phyloP scores from a whole-genome alignment of 1,140 invertebrate species.

The Diachasma alloeum region DNA sequence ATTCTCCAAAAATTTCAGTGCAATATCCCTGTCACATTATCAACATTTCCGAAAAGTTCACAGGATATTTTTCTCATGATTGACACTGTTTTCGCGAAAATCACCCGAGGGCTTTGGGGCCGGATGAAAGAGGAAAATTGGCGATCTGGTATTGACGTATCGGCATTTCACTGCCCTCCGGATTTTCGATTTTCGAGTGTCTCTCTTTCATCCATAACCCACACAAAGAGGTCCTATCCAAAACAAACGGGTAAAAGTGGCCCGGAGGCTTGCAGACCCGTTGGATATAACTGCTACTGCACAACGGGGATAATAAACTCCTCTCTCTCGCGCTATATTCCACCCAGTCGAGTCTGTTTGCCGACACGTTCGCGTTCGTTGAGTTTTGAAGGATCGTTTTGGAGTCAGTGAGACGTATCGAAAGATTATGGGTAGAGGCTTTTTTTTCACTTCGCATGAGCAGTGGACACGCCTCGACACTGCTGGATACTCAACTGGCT shows the following conservation, averaged over 20 bases:
- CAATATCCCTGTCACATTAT: background rate
- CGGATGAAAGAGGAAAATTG: background rate
- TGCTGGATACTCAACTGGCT: background rate
- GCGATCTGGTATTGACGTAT: conserved; percentile 2
- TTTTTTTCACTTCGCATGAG: background rate
- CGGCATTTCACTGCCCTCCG: background rate
- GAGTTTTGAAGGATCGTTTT: conserved; percentile 61
- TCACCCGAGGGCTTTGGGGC: background rate
- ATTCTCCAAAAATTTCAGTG: no score
- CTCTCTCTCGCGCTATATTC: conserved; percentile 35
- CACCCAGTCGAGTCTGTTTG: conserved; percentile 59
- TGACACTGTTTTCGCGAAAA: background rate
- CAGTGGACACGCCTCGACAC: conserved; percentile 20
- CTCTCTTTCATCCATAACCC: background rate
- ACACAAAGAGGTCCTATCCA: background rate
- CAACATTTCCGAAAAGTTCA: background rate
- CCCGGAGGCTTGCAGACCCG: background rate
- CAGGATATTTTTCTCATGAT: background rate
- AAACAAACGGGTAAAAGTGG: conserved; percentile 11
- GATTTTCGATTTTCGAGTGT: background rate
- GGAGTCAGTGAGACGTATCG: conserved; percentile 56
- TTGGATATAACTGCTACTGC: background rate
- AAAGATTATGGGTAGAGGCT: conserved; percentile 15
- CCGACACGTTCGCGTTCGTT: conserved; percentile 57
- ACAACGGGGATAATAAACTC: background rate